Base-by-base conservation (phyloP, 2,113 vertebrate genomes). In the Osmerus mordax region DNA sequence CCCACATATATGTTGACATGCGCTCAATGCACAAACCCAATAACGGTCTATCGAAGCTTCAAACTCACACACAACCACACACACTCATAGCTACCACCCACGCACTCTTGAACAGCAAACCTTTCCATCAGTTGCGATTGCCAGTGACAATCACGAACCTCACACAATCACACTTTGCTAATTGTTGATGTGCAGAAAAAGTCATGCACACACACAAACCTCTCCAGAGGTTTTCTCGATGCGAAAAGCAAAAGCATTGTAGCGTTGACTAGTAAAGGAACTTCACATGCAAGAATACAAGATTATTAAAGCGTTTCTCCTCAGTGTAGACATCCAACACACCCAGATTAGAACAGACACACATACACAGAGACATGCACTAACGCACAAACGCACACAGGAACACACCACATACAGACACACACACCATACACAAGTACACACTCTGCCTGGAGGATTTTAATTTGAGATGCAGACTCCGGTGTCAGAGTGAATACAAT, bases 401-500 rank as follows among this genome's bases (percentile, higher is more conserved):
- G 2, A 11, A 74, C 23, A 3, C 69, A 76, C 62, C 73, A 81
- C 75, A 67, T 16, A 32, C 73, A 67, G 41, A 36, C 32, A 73
- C 54, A 47, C 11, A 74, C 19, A 14, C 28, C 32, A 73, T 32
- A 47, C 11, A 74, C 19, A 14, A 19, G 78, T 66, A 56, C 81
- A 83, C 74, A 86, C 76, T 87, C 78, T 85, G 86, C 89, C 88
- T 85, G 83, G 81, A 89, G 87, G 83, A 89, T 87, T 90, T 90
- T 90, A 90, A 89, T 89, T 89, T 89, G 86, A 85, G 85, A 89
- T 88, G 88, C 86, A 89, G 88, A 90, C 86, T 88, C 83, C 70
- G 62, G 83, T 91, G 89, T 92, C 89, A 90, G 78, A 86, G 88
- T 90, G 89, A 91, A 90, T 89, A 90, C 91, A 90, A 89, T 90